Evolutionary conservation across 2,113 vertebrate species (phyloP).

Genomic region (Odocoileus virginianus): DNA sequence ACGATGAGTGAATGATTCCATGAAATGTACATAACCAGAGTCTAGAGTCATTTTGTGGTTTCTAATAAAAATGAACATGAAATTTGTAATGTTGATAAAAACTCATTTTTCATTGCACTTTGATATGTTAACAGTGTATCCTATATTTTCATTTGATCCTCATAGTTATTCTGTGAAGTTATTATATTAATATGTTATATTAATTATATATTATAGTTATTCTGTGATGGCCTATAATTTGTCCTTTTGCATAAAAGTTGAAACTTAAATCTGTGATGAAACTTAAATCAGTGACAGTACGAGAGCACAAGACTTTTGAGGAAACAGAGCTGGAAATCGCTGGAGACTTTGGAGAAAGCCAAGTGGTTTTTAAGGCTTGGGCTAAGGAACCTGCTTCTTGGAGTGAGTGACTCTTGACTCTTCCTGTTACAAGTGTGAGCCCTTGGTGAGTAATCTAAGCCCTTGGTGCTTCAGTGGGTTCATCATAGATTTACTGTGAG

Average conservation of each 20-base stretch:
- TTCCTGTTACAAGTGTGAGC: neutral
- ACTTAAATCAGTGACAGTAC: neutral
- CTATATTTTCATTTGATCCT: neutral
- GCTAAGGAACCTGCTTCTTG: neutral
- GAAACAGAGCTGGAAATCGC: neutral
- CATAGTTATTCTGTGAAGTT: neutral
- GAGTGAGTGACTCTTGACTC: neutral
- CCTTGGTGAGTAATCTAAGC: neutral
- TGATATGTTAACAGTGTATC: neutral
- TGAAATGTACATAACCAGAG: neutral
- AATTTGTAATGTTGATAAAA: neutral
- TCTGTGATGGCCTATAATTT: neutral
- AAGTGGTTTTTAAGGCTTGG: neutral
- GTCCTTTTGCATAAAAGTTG: neutral
- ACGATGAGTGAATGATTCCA: neutral
- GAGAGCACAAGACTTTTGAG: neutral
- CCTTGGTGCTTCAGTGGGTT: neutral
- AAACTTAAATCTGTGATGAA: neutral
- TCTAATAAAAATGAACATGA: neutral
- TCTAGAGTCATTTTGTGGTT: neutral
- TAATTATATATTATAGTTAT: neutral
- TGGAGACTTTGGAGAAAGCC: neutral
- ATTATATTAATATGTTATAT: too few species aligned
- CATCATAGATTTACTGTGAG: neutral
- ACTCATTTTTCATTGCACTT: neutral